Evolutionary conservation across 2,888 invertebrate genomes (phyloP), one percentile per base, ranked within the genome.

Genomic region (Venustoraphidia nigricollis): DNA sequence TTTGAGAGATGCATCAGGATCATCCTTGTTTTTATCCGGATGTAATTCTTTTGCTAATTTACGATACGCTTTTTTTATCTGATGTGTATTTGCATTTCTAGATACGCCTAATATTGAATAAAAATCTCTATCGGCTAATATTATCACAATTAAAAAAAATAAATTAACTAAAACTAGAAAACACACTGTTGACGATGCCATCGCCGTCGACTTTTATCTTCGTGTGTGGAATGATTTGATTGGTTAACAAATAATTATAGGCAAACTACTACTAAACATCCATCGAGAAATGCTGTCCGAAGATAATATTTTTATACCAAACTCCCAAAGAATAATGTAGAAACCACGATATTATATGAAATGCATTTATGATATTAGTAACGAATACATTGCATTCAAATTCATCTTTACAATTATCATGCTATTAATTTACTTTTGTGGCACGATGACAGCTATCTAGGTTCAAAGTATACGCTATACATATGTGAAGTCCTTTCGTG

Each of bases 1-100:
- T 66, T 93, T 93, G 58, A 83, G 81, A 0, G 91, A 86, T 1
- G 98, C 91, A 47, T 87, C 77, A 1, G 93, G 90, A 69, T 99
- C 96, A 66, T 88, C 86, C 63, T 83, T 81, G 66, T 98, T 97
- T 65, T 93, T 95, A 62, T 99, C 98, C 10, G 98, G 98, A 77
- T 98, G 98, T 53, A 94, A 69, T 65, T 94, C 91, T 71, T 93
- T 96, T 14, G 98, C 98, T 67, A 93, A 67, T 60, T 83, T 85
- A 61, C 97, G 76, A 68, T 97, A 98, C 41, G 96, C 95, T 71
- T 96, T 96, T 68, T 99, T 99, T 51, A 98, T 90, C 67, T 95
- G 89, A 71, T 97, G 91, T 50, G 84, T 80, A 59, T 77, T 88
- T 13, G 98, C 97, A 58, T 79, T 80, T 64, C 80, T 82, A 44